Base-by-base conservation (phyloP, 2,888 invertebrate species). In the Platycheirus rosarum region DNA sequence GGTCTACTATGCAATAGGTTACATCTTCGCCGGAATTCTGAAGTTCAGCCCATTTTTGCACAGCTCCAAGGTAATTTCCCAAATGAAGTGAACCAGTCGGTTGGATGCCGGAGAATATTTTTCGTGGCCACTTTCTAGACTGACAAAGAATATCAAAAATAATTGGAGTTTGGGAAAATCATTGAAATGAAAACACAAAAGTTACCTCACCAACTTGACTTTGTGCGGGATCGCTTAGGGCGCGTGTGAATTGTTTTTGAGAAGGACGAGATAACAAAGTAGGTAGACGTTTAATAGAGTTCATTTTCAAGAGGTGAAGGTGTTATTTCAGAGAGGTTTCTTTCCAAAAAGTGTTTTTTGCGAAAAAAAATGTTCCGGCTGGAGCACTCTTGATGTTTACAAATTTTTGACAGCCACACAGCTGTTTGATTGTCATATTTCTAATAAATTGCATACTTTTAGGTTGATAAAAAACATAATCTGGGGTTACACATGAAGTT, bases 51-150 rank as follows among this genome's bases (percentile, higher is more conserved):
- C 98, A 98, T 88, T 95, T 95, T 75, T 93, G 93, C 80, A 99
- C 93, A 0, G 97, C 98, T 9, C 98, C 98, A 86, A 98, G 94
- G 91, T 98, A 99, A 92, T 99, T 99, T 9, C 99, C 99, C 60
- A 99, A 91, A 91, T 99, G 99, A 78, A 98, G 92, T 2, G 93
- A 91, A 14, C 99, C 99, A 0, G 98, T 98, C 0, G 99, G 99
- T 91, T 99, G 99, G 88, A 99, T 95, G 11, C 98, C 99, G 0
- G 98, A 97, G 87, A 98, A 96, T 86, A 98, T 92, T 86, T 93
- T 93, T 68, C 91, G 92, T 4, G 92, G 92, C 92, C 93, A 93
- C 37, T 85, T 86, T 0, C 60, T 42, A 2, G 44, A 68, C 71
- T 86, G 37, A 8, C n/a, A n/a, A n/a, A n/a, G n/a, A n/a, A n/a